These are phyloP conservation scores for Drosophila putrida DNA, from an alignment of 2,888 invertebrate species.

Conservation along the genomic window DNA sequence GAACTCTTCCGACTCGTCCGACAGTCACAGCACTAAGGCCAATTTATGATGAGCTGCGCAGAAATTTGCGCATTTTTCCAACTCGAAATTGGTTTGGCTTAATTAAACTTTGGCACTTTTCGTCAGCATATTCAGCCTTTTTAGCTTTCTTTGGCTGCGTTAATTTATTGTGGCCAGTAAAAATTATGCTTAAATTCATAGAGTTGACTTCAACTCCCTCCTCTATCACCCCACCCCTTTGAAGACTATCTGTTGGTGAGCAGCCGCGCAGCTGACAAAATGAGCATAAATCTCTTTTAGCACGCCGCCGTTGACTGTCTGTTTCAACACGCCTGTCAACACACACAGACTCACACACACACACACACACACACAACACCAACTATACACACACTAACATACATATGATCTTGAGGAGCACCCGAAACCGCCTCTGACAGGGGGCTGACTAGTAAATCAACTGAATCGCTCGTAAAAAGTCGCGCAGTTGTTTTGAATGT, in stretches of 20 bases:
- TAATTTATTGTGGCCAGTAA: constrained; percentile 64
- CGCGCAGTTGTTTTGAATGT: constrained; percentile 61
- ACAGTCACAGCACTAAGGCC: constrained; percentile 55
- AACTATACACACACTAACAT: constrained; percentile 20
- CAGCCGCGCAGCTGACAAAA: constrained; percentile 72
- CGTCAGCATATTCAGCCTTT: constrained; percentile 56
- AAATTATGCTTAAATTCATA: constrained; percentile 72
- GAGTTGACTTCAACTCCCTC: constrained; percentile 27
- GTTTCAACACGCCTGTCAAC: constrained; percentile 82
- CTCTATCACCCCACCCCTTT: background rate
- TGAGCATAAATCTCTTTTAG: constrained; percentile 80
- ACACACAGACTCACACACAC: constrained; percentile 54
- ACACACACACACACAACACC: constrained; percentile 12
- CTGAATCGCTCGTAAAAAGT: constrained; percentile 78
- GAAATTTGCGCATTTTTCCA: constrained; percentile 16
- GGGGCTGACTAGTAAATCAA: constrained; percentile 76
- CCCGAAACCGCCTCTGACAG: constrained; percentile 60
- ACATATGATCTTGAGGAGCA: constrained; percentile 39
- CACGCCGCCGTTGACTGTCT: constrained; percentile 77
- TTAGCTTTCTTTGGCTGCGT: constrained; percentile 28
- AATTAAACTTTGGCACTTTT: constrained; percentile 79
- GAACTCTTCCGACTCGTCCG: background rate
- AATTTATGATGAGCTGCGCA: constrained; percentile 69
- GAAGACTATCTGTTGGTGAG: constrained; percentile 42
- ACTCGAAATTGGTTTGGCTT: constrained; percentile 43